Percentiles rank a stretch among this genome's conserved stretches.
phyloP scores from a whole-genome alignment of 1,140 invertebrate genomes.

The Asbolus verrucosus region DNA sequence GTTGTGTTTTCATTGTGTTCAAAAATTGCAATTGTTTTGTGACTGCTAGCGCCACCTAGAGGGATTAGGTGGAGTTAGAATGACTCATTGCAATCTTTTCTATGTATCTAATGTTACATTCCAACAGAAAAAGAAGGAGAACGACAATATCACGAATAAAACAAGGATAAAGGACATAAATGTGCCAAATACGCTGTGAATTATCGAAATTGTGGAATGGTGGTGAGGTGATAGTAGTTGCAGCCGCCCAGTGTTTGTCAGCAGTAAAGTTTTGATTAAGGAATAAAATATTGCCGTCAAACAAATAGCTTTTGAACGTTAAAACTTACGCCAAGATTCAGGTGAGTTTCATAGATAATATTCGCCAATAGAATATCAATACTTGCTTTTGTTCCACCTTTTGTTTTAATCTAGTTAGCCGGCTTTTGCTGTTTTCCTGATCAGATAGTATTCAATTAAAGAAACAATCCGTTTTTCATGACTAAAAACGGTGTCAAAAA shows the following conservation, averaged over 20 bases:
- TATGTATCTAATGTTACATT: neutral
- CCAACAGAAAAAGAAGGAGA: neutral
- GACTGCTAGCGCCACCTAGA: neutral
- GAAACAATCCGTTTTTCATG: no score
- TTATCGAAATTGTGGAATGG: slow-evolving; percentile 1
- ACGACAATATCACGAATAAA: neutral
- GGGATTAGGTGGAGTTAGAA: neutral
- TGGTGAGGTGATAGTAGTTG: slow-evolving; percentile 29
- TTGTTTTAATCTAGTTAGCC: slow-evolving; percentile 6
- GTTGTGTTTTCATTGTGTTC: neutral
- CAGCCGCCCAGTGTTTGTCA: slow-evolving; percentile 43
- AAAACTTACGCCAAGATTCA: neutral
- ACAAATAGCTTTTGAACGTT: neutral
- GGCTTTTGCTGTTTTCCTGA: slow-evolving; percentile 17
- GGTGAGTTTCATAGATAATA: neutral
- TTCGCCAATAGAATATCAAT: neutral
- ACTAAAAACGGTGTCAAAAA: no score
- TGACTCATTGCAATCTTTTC: slow-evolving; percentile 3
- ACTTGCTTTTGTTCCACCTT: neutral
- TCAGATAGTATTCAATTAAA: neutral
- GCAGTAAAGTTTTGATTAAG: slow-evolving; percentile 40
- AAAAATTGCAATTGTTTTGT: no score
- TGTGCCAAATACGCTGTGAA: neutral
- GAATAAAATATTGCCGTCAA: neutral
- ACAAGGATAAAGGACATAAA: neutral